Base-by-base conservation (phyloP, 2,888 invertebrate genomes). In the Patella caerulea region DNA sequence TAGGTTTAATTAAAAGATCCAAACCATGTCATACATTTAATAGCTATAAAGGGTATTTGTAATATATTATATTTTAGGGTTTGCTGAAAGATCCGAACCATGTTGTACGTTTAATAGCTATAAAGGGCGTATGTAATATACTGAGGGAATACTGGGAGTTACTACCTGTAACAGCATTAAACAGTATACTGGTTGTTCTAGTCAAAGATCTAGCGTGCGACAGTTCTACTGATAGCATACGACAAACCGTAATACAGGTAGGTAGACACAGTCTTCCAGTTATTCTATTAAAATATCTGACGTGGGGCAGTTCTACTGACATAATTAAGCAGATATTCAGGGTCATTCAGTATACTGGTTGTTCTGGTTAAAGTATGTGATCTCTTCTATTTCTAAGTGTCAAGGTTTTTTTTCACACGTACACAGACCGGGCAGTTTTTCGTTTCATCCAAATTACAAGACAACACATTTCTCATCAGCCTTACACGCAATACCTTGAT, bases 231-330 rank as follows among this genome's bases (percentile, higher is more conserved):
- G 83, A 88, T 53, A 88, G 89, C 75, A 91, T 92, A 70, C 84
- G 92, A 45, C 86, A 86, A 29, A 86, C 88, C 78, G 91, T 90
- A 2, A 79, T 90, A 45, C 87, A 86, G 88, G 91, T 91, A 79
- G 75, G 79, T 56, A 72, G 15, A 14, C n/a, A 7, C 52, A 19
- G 71, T 71, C 15, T 11, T 71, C 53, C 15, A 71, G 2, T 34
- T 17, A 9, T 17, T 19, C 19, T 19, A 65, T 4, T n/a, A 17
- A 71, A 71, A 24, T 2, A 15, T 19, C 17, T 24, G 1, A 1
- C 24, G 24, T 24, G 24, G 1, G 24, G 1, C 24, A 24, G 24
- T 24, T 24, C 34, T 56, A 73, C 17, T 17, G 17, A 52, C 45
- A 19, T 73, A 24, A 73, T 71, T 45, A 71, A n/a, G 17, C n/a